Evolutionary conservation across 2,797 vertebrate species (phyloP).

Genomic region (Lophotriccus pileatus): DNA sequence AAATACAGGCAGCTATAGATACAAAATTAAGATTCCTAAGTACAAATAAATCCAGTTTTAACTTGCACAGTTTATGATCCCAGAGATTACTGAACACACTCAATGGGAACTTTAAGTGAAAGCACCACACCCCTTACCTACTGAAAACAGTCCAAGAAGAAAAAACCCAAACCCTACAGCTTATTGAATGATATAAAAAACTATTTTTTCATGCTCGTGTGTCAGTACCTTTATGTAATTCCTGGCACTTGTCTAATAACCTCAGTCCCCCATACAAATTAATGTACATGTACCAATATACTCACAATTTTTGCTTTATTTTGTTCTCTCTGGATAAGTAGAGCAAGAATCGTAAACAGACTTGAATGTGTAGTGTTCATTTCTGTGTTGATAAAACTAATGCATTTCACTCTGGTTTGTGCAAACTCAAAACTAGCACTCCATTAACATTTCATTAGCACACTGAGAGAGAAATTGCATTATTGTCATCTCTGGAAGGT

Average conservation of each 20-base stretch:
- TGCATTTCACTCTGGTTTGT: neutral
- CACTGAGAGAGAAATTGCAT: neutral
- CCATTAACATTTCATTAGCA: neutral
- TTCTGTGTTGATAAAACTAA: neutral
- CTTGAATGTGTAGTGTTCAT: neutral
- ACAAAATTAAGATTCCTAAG: neutral
- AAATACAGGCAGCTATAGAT: neutral
- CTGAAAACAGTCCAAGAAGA: neutral
- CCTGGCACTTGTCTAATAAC: neutral
- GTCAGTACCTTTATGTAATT: neutral
- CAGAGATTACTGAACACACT: neutral
- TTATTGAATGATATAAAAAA: neutral
- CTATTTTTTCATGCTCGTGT: neutral
- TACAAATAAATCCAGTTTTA: neutral
- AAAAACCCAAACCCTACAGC: accelerated
- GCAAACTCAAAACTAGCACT: neutral
- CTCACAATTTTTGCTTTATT: neutral
- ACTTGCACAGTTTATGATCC: neutral
- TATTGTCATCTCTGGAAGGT: neutral
- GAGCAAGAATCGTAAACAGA: neutral
- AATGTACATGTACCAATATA: neutral
- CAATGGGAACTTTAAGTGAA: neutral
- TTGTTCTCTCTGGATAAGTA: neutral
- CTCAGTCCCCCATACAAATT: neutral
- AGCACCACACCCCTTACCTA: neutral